phyloP scores from a whole-genome alignment of 2,113 vertebrate species.

The Clupea harengus region DNA sequence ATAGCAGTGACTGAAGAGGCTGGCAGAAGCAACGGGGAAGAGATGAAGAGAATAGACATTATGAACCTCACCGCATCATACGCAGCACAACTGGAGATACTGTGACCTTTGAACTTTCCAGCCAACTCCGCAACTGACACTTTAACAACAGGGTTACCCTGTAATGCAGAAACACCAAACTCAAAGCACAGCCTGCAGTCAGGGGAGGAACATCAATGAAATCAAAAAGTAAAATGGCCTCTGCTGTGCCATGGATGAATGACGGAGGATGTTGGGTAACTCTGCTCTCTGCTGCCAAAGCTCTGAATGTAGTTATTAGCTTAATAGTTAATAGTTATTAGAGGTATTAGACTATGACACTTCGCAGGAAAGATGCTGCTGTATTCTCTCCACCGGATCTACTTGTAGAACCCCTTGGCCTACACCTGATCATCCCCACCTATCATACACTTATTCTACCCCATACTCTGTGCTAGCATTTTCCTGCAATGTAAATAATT shows the following conservation, averaged over 20 bases:
- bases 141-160: slow-evolving; percentile 54
- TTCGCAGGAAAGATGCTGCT: too few relatives aligned
- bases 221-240: not conserved
- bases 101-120: slow-evolving; percentile 56
- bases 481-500: too few relatives aligned
- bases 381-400: too few relatives aligned
- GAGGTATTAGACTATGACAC: too few relatives aligned
- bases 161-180: slow-evolving; percentile 37
- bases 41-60: slow-evolving; percentile 18
- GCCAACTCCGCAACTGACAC: slow-evolving; percentile 68
- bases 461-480: too few relatives aligned
- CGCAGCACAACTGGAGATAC: not conserved
- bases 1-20: not conserved
- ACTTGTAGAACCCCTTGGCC: too few relatives aligned
- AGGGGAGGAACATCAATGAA: not conserved
- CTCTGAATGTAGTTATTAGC: not conserved
- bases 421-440: too few relatives aligned
- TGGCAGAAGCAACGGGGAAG: slow-evolving; percentile 8
- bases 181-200: not conserved
- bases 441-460: too few relatives aligned
- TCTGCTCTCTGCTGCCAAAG: not conserved
- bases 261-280: not conserved
- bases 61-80: slow-evolving; percentile 53
- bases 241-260: not conserved
- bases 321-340: too few relatives aligned